Evolutionary conservation across 1,140 invertebrate genomes (phyloP).

Genomic region (Calephelis virginiensis): DNA sequence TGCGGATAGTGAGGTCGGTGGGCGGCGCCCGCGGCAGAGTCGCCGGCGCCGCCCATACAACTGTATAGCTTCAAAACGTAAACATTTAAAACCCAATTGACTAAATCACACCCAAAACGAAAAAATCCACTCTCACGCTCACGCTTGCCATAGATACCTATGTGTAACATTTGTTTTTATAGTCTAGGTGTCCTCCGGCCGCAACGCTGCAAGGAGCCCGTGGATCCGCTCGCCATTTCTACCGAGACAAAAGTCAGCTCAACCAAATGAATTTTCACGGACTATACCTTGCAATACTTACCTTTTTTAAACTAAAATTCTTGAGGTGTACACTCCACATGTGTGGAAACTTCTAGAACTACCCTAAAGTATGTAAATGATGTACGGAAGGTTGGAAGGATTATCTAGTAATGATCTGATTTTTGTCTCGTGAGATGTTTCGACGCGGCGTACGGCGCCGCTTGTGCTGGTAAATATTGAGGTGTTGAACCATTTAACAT

Average conservation of each 20-base stretch:
- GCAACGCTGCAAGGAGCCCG: slow-evolving; percentile 62
- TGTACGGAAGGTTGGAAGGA: not conserved
- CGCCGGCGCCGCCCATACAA: slow-evolving; percentile 69
- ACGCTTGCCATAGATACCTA: slow-evolving; percentile 78
- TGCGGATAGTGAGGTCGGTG: slow-evolving; percentile 64
- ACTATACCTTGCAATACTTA: slow-evolving; percentile 33
- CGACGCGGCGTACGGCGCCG: slow-evolving; percentile 61
- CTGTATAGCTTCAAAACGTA: slow-evolving; percentile 74
- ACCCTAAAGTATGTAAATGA: not conserved
- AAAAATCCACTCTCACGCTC: slow-evolving; percentile 77
- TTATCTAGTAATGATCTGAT: slow-evolving; percentile 46
- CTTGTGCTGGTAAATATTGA: slow-evolving; percentile 74
- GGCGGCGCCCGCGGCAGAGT: slow-evolving; percentile 55
- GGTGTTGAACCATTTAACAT: slow-evolving; percentile 74
- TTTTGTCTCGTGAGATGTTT: slow-evolving; percentile 77
- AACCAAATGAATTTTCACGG: slow-evolving; percentile 41
- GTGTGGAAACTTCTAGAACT: slow-evolving; percentile 18
- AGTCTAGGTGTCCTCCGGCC: slow-evolving; percentile 70
- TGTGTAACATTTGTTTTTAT: slow-evolving; percentile 75
- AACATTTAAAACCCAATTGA: slow-evolving; percentile 78
- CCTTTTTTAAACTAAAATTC: slow-evolving; percentile 20
- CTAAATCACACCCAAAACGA: slow-evolving; percentile 78
- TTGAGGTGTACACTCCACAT: not conserved
- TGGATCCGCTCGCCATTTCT: slow-evolving; percentile 71
- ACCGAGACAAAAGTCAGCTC: slow-evolving; percentile 77